Percentiles rank a stretch among this genome's conserved stretches.
Evolutionary conservation across 2,797 vertebrate genomes (phyloP).

Genomic region (Gymnoscopelus microlampas): DNA sequence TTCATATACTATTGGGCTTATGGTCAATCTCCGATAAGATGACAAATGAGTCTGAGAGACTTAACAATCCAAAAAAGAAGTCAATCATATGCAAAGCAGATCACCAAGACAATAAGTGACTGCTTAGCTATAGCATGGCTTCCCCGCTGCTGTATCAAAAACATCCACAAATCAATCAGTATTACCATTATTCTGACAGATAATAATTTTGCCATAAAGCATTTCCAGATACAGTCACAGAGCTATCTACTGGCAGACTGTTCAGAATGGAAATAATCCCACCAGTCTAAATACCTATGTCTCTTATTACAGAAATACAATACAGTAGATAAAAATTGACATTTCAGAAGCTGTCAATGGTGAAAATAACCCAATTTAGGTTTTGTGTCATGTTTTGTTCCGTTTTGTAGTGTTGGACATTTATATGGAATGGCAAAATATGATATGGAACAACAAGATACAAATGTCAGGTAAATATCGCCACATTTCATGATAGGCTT

Average conservation of each 20-base stretch:
- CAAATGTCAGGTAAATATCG: slow-evolving; percentile 57
- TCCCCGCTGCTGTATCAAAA: slow-evolving; percentile 26
- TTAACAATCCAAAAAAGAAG: slow-evolving; percentile 37
- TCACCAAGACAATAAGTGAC: slow-evolving; percentile 55
- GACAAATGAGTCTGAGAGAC: background rate
- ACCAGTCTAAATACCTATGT: slow-evolving; percentile 14
- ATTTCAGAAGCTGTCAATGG: slow-evolving; percentile 28
- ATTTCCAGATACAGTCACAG: background rate
- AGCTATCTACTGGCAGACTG: slow-evolving; percentile 5
- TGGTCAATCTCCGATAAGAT: slow-evolving; percentile 19
- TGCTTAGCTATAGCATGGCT: slow-evolving; percentile 30
- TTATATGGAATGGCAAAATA: slow-evolving; percentile 20
- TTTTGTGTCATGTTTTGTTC: slow-evolving; percentile 24
- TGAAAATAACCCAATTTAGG: slow-evolving; percentile 11
- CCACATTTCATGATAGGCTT: slow-evolving; percentile 49
- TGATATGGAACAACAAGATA: slow-evolving; percentile 19
- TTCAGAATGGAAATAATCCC: slow-evolving; percentile 6
- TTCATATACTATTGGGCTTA: background rate
- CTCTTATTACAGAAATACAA: slow-evolving; percentile 32
- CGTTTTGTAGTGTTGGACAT: slow-evolving; percentile 35
- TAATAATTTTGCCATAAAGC: background rate
- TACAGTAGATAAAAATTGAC: slow-evolving; percentile 26
- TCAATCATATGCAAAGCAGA: slow-evolving; percentile 48
- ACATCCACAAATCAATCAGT: slow-evolving; percentile 15
- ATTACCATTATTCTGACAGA: slow-evolving; percentile 63